A percentile compares a stretch with the other conserved stretches of the same genome.
Evolutionary conservation across 2,113 vertebrate genomes (phyloP).

Genomic region (Panthera leo): DNA sequence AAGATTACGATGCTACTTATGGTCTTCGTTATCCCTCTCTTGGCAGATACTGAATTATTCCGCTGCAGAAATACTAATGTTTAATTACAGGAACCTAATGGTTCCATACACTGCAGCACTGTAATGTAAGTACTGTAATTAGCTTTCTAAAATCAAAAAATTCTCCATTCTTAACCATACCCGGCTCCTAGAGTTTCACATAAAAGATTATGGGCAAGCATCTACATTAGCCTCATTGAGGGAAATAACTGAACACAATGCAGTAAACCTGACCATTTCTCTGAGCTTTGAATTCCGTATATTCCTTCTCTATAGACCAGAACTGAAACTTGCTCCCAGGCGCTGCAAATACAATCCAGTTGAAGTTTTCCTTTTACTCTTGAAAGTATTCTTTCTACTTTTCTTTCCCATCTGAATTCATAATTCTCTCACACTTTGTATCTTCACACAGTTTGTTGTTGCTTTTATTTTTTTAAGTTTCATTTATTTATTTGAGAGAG

Average conservation of each 20-base stretch:
- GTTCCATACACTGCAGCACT: background rate
- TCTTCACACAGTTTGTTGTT: background rate
- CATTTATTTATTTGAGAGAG: too few species aligned
- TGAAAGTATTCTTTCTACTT: background rate
- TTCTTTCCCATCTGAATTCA: background rate
- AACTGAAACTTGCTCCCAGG: background rate
- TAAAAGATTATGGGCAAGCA: background rate
- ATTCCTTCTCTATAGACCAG: background rate
- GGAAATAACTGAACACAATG: background rate
- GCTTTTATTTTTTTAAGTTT: too few species aligned
- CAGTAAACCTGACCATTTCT: background rate
- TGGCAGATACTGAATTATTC: background rate
- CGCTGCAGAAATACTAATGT: background rate
- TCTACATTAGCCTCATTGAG: background rate
- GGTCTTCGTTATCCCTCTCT: background rate
- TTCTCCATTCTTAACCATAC: background rate
- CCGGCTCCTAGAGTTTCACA: background rate
- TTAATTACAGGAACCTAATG: background rate
- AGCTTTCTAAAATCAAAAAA: slow-evolving; percentile 17
- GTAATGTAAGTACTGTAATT: background rate
- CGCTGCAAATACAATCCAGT: background rate
- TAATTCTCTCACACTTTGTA: background rate
- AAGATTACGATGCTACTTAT: background rate
- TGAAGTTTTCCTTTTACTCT: background rate
- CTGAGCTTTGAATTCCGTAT: background rate